phyloP scores from a whole-genome alignment of 2,888 invertebrate genomes.

The Ichneumoninae sp. region DNA sequence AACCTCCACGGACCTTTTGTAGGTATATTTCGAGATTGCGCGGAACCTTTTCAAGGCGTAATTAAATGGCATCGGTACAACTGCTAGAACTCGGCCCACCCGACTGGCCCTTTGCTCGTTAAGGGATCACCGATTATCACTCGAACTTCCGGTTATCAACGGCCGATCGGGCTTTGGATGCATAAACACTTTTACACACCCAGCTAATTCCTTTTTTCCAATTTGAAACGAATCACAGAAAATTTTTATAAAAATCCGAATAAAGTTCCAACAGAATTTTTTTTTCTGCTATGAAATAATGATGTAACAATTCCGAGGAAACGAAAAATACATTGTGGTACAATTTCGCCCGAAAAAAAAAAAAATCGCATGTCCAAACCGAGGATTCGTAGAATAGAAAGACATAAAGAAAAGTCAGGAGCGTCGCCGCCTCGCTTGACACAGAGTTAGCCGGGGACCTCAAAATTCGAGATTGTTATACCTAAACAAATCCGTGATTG shows the following conservation, averaged over 20 bases:
- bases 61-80: slow-evolving; percentile 74
- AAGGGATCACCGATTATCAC: not conserved
- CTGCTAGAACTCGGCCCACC: slow-evolving; percentile 25
- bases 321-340: not conserved
- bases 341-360: not conserved
- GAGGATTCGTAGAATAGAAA: not conserved
- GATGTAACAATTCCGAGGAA: not conserved
- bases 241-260: too few relatives aligned
- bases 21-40: slow-evolving; percentile 64
- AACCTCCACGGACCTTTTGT: slow-evolving; percentile 65
- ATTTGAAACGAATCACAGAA: too few relatives aligned
- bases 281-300: too few relatives aligned
- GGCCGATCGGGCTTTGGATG: not conserved
- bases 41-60: slow-evolving; percentile 76
- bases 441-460: slow-evolving; percentile 25
- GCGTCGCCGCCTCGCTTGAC: not conserved
- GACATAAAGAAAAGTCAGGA: slow-evolving; percentile 14
- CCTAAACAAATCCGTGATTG: slow-evolving; percentile 83
- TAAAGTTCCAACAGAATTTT: too few relatives aligned
- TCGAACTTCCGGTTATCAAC: not conserved
- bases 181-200: not conserved
- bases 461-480: slow-evolving; percentile 79
- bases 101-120: slow-evolving; percentile 63
- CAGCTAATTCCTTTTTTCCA: not conserved
- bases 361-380: not conserved